Evolutionary conservation across 2,888 invertebrate genomes (phyloP), one percentile per base, ranked within the genome.

Genomic region (Tolmerus cingulatus): DNA sequence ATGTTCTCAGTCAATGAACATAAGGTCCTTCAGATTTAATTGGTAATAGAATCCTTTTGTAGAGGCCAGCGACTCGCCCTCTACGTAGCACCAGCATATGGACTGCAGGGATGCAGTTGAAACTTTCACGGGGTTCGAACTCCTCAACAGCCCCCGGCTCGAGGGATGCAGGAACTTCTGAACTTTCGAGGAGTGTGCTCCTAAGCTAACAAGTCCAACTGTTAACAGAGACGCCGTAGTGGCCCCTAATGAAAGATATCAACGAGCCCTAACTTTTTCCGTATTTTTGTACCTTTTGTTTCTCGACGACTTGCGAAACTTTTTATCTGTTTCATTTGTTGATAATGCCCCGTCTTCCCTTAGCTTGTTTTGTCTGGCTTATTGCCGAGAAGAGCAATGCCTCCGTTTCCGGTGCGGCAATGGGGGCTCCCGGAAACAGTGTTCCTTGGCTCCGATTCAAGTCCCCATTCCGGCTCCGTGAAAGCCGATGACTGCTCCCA

Each of bases 271-370:
- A 79, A 79, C 79, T 79, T 79, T 79, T 79, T 66, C 66, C 23
- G 0, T 79, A n/a, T 76, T 76, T 76, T 76, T 37, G 76, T 34
- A 37, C 37, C 37, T 76, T n/a, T 76, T 76, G 30, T 76, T 79
- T 55, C 23, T 55, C 30, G 27, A 51, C 51, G 51, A 79, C 51
- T 79, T 79, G 76, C 0, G 51, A 79, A 79, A 79, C 51, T 79
- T 79, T 79, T 79, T 79, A 79, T 79, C 79, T 79, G 79, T 79
- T 79, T 79, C 79, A 79, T 79, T 79, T 79, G 79, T 79, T 79
- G 79, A 79, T 79, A 79, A 79, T 55, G 51, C 51, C 27, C 51
- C 27, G 79, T 79, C 79, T 79, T 79, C 23, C 30, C 34, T 30
- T 46, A 30, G 27, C 79, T 43, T 19, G 34, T 78, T 51, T 19